Evolutionary conservation across 2,888 invertebrate genomes (phyloP), one percentile per base, ranked within the genome.

Genomic region (Argyresthia goedartella): DNA sequence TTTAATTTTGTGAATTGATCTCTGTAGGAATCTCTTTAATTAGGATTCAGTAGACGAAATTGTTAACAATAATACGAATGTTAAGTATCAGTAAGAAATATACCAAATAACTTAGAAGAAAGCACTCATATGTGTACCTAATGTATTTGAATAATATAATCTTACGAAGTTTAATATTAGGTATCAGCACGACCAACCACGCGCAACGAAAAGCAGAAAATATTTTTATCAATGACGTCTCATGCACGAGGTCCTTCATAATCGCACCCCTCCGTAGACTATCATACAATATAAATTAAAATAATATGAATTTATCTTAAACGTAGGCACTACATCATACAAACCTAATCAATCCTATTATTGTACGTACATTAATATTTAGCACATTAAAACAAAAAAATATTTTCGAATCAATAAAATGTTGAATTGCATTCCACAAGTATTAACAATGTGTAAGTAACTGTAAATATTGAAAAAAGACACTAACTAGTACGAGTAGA

Each of bases 341-440:
- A 25, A 25, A 25, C 25, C 25, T 25, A 25, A 25, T 25, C 25
- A 25, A 25, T 25, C 25, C 25, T 25, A 25, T 4, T 25, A 25
- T 4, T 25, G 6, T 25, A 25, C 6, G 25, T 25, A 25, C 2
- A 25, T 4, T 25, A 25, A 25, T 25, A 25, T 25, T n/a, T 25
- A 25, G 25, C 25, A 52, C 48, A 53, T 49, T 56, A 55, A 50
- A 54, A 34, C 41, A 47, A 53, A 53, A 10, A 51, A 48, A 51
- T n/a, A 47, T 35, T 1, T 35, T 47, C 34, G 34, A 46, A 16
- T 4, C 25, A 25, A 25, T 16, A 25, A 25, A 25, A 46, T 13
- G 36, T 46, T 42, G 14, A 35, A 62, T 65, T 64, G n/a, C 74
- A 73, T 73, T 73, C 74, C 74, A 73, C 60, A 60, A 60, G 55